Conservation (phyloP, 2,797 vertebrate genomes). For the Dermochelys coriacea region DNA sequence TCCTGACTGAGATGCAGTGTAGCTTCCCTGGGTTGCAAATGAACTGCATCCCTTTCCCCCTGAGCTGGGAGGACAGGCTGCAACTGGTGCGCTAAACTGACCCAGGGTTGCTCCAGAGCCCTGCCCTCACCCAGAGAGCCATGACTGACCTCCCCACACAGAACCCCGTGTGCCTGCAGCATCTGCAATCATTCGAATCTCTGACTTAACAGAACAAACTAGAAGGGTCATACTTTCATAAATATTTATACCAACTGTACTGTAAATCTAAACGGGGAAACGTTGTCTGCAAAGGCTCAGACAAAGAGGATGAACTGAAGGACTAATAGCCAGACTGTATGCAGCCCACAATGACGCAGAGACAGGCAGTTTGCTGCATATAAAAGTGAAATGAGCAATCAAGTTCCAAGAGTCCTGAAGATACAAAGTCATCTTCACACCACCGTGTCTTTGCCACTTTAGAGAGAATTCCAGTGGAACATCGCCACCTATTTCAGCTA, state of each 20-base stretch:
- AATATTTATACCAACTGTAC: neutral
- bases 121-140: neutral
- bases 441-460: neutral
- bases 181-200: neutral
- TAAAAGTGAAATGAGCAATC: neutral
- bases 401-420: neutral
- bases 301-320: neutral
- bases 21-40: neutral
- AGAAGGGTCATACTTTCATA: neutral
- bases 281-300: neutral
- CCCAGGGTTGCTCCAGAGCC: neutral
- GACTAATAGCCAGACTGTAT: neutral
- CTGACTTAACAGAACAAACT: neutral
- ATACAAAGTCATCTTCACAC: neutral
- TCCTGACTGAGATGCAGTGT: neutral
- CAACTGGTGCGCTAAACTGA: neutral
- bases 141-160: neutral
- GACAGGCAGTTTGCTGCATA: neutral
- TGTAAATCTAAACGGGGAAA: neutral
- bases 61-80: neutral
- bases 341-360: neutral
- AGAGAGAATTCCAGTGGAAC: neutral
- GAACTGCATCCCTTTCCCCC: neutral
- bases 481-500: neutral
- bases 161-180: neutral